Evolutionary conservation across 2,113 vertebrate genomes (phyloP).

Genomic region (Entosphenus tridentatus): DNA sequence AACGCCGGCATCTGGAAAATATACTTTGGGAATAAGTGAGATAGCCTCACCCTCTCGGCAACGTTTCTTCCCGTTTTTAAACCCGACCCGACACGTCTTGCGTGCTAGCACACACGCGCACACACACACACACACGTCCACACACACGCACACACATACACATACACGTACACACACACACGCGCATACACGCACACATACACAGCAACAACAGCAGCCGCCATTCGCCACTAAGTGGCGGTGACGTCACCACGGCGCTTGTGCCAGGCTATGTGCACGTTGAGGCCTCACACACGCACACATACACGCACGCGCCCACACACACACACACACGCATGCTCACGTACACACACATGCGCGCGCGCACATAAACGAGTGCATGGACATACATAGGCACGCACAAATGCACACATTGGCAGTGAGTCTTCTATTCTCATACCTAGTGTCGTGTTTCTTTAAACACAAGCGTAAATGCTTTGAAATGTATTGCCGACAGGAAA

Average conservation of each 20-base stretch:
- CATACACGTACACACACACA: neutral
- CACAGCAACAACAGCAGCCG: neutral
- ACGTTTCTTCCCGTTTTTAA: constrained; percentile 7
- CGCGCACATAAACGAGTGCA: neutral
- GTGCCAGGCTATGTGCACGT: too few relatives aligned
- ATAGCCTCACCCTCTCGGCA: constrained; percentile 14
- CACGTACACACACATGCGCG: neutral
- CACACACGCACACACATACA: neutral
- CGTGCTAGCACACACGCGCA: neutral
- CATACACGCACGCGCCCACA: constrained; percentile 1
- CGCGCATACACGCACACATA: neutral
- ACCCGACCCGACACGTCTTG: neutral
- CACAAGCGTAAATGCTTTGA: too few relatives aligned
- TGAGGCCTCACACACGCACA: neutral
- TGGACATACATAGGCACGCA: neutral
- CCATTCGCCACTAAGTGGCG: too few relatives aligned
- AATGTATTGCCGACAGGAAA: too few relatives aligned
- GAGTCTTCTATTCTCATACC: too few relatives aligned
- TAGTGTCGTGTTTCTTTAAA: too few relatives aligned
- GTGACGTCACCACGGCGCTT: too few relatives aligned
- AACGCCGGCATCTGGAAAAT: too few relatives aligned
- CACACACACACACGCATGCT: constrained; percentile 1
- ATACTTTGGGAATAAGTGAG: constrained; percentile 8
- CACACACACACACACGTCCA: neutral
- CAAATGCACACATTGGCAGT: neutral